Base-by-base conservation (phyloP, 2,113 vertebrate genomes). In the Miniopterus natalensis region DNA sequence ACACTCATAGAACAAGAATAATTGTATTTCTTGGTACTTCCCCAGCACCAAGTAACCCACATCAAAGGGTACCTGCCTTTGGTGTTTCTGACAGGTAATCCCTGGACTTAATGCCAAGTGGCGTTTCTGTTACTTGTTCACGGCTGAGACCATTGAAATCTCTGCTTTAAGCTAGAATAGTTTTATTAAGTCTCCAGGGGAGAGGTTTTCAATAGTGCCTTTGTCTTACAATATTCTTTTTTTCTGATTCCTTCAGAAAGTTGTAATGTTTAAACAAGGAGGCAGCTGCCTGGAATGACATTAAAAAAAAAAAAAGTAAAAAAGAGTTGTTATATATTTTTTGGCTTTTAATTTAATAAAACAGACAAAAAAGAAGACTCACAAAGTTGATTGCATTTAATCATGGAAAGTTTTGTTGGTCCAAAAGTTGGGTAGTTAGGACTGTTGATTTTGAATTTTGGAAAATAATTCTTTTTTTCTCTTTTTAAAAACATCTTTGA, bases 61-160 rank as follows among this genome's bases (percentile, higher is more conserved):
- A 98, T 98, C 98, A 98, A 98, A 98, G 98, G 92, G 18, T 92
- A 18, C 93, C 96, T 96, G 92, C 87, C 90, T 98, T 98, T 97
- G 95, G 95, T 97, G 95, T 98, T 98, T 98, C 97, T 96, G 95
- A 92, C 97, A 98, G 98, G 97, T 98, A 98, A 98, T 98, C 97
- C 98, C 78, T 84, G 93, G 94, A 97, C 85, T 96, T 95, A 49
- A 51, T 86, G 97, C 97, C 97, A 98, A 95, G 61, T 61, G 0
- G 1, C 95, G 94, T 98, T 98, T 97, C 97, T 98, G 93, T 97
- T 98, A 89, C 85, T 92, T 0, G 0, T 94, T 98, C 4, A 0
- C 29, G 89, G 97, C 90, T 3, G 84, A 98, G 96, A 95, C 94
- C 3, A 0, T 89, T 95, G 90, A 97, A 97, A 96, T 92, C 97